Evolutionary conservation across 2,888 invertebrate genomes (phyloP).

Genomic region (Morinoia aosen): DNA sequence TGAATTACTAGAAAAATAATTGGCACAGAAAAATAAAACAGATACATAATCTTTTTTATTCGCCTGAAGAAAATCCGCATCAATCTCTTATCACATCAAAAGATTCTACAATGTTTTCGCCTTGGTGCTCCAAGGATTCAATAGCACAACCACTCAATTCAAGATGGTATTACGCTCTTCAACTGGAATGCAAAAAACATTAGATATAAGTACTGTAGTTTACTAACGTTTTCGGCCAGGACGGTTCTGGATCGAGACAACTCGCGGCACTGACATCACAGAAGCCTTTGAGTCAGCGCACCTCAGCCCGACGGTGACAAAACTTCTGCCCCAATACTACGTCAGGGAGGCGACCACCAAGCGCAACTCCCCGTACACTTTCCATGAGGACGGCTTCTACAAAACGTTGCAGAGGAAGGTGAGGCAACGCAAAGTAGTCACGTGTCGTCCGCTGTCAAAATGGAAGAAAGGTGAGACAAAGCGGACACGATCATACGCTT

Average conservation of each 20-base stretch:
- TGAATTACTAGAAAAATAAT: no score
- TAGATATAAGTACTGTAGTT: neutral
- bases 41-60: no score
- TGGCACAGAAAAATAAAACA: no score
- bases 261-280: slow-evolving; percentile 83
- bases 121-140: neutral
- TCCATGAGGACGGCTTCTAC: slow-evolving; percentile 83
- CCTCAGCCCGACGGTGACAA: slow-evolving; percentile 75
- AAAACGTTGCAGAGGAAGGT: slow-evolving; percentile 76
- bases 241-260: slow-evolving; percentile 78
- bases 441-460: neutral
- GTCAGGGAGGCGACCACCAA: slow-evolving; percentile 77
- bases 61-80: no score
- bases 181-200: neutral
- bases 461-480: neutral
- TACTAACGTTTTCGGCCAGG: slow-evolving; percentile 71
- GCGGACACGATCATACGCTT: neutral
- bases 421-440: slow-evolving; percentile 2
- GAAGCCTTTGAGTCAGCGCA: slow-evolving; percentile 85
- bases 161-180: neutral
- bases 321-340: slow-evolving; percentile 78
- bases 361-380: slow-evolving; percentile 81
- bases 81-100: no score
- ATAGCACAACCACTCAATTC: no score
- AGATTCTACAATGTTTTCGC: neutral